Base-by-base conservation (phyloP, 1,140 invertebrate species). In the Mycetomoellerius zeteki region DNA sequence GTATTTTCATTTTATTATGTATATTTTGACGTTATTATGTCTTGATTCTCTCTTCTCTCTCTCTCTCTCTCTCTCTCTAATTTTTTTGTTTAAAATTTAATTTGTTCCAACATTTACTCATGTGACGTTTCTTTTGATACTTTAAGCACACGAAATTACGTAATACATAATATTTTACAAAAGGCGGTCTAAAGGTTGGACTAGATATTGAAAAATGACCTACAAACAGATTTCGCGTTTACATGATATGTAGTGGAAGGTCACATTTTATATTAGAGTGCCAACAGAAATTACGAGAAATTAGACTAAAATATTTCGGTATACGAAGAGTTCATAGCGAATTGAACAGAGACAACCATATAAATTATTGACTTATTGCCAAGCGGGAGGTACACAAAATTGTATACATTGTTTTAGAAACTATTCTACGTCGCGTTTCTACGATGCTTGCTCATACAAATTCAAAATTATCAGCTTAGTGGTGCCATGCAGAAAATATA, bases 291-390 rank as follows among this genome's bases (percentile, higher is more conserved):
- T 80, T 56, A 86, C 77, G 86, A 88, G 80, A 90, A 72, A 90
- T 88, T 81, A 69, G 86, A 90, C 89, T 76, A 43, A 90, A 90
- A 88, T 90, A 90, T 90, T 86, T 86, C 89, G 71, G 60, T 52
- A 72, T n/a, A 86, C 80, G 47, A 60, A 43, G 43, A 56, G 43
- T 72, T 47, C 43, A 69, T n/a, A 69, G 16, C 12, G 27, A 54
- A 85, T 84, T 69, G 33, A 0, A 75, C 72, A 64, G 33, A 64
- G 76, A 56, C 56, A 37, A 14, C 27, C 47, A 56, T 69, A 24
- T 54, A 73, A 54, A 89, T 85, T 87, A 88, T 90, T 90, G 89
- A 90, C 81, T 60, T 81, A 71, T 50, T 86, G 89, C 89, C 89
- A 90, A 87, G 62, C 37, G 21, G 27, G 56, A 43, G 43, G 43